These are phyloP conservation scores for Pseudois nayaur DNA, from an alignment of 2,113 vertebrate genomes.

Conservation along the genomic window DNA sequence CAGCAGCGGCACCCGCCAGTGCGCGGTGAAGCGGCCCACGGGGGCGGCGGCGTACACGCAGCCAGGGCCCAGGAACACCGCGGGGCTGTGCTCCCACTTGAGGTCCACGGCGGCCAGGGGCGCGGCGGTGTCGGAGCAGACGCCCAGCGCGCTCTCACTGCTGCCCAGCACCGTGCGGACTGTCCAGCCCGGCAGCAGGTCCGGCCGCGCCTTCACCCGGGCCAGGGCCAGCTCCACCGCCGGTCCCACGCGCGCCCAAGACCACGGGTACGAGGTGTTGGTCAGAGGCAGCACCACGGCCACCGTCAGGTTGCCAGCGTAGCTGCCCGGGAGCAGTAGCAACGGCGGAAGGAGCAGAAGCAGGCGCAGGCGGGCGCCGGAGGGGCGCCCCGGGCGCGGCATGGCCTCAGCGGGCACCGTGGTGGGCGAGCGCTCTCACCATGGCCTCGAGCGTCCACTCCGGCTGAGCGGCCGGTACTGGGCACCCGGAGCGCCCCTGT, in stretches of 20 bases:
- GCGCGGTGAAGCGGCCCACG: constrained; percentile 88
- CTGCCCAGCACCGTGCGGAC: constrained; percentile 82
- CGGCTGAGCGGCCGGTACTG: constrained; percentile 7
- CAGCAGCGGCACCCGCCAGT: constrained; percentile 91
- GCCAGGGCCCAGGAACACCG: constrained; percentile 90
- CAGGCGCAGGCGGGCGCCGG: background rate
- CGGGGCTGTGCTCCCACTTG: constrained; percentile 83
- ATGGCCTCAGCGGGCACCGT: constrained; percentile 47
- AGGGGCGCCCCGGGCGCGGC: background rate
- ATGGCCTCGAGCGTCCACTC: background rate
- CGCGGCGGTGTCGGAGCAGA: constrained; percentile 91
- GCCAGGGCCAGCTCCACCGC: constrained; percentile 84
- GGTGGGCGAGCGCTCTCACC: background rate
- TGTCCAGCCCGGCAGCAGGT: constrained; percentile 79
- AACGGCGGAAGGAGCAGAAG: background rate
- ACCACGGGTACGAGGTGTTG: constrained; percentile 93
- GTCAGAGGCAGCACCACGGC: constrained; percentile 89
- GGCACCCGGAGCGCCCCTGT: constrained; percentile 40
- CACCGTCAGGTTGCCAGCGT: constrained; percentile 81
- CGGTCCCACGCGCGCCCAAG: constrained; percentile 92
- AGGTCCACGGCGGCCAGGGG: constrained; percentile 91
- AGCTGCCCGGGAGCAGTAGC: constrained; percentile 43
- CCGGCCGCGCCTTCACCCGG: constrained; percentile 76
- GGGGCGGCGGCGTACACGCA: constrained; percentile 91
- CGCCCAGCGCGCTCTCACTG: constrained; percentile 86